Conservation (phyloP, 2,888 invertebrate genomes). For the Trissonchulus latispiculum region DNA sequence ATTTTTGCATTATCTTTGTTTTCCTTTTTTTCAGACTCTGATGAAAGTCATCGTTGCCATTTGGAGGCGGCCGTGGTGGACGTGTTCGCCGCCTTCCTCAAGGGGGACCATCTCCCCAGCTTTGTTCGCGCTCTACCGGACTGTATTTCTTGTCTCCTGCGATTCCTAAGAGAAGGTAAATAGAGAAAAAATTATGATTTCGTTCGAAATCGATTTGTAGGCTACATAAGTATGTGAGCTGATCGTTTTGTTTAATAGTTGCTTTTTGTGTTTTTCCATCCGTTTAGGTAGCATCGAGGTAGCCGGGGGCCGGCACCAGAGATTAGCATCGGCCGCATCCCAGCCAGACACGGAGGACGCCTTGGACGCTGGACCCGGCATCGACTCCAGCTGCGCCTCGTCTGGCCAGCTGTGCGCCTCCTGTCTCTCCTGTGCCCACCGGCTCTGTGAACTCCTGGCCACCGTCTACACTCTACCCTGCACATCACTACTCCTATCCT, state of each 20-base stretch:
- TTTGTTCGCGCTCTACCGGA: conserved; percentile 88
- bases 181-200: too few relatives aligned
- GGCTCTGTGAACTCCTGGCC: not conserved
- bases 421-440: not conserved
- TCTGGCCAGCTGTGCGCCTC: not conserved
- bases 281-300: too few relatives aligned
- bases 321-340: too few relatives aligned
- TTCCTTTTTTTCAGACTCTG: too few relatives aligned
- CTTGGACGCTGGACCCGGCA: too few relatives aligned
- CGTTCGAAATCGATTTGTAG: too few relatives aligned
- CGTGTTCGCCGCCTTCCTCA: conserved; percentile 83
- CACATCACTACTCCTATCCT: too few relatives aligned
- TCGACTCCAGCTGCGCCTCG: too few relatives aligned
- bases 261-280: not conserved
- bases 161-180: conserved; percentile 53
- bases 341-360: too few relatives aligned
- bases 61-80: conserved; percentile 54
- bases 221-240: too few relatives aligned
- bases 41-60: conserved; percentile 21
- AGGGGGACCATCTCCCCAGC: conserved; percentile 80
- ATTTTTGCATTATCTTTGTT: too few relatives aligned
- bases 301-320: too few relatives aligned
- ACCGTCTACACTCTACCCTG: conserved; percentile 30
- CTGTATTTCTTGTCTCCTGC: conserved; percentile 76
- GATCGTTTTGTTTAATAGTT: not conserved